Evolutionary conservation across 2,797 vertebrate species (phyloP).

Genomic region (Nothura maculosa): DNA sequence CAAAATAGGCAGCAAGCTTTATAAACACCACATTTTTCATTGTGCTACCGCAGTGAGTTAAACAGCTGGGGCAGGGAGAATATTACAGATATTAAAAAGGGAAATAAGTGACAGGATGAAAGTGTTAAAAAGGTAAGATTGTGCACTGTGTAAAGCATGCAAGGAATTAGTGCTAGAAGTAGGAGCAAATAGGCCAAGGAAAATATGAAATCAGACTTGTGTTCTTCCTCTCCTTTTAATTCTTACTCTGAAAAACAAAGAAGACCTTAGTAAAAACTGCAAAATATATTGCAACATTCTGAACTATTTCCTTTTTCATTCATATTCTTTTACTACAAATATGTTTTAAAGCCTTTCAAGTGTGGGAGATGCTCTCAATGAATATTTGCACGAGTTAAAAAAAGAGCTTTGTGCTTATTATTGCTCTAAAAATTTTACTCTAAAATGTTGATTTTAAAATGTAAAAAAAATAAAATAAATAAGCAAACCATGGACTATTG

Average conservation of each 20-base stretch:
- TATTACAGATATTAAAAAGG: not conserved
- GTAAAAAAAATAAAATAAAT: no score
- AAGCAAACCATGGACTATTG: no score
- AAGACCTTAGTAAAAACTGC: not conserved
- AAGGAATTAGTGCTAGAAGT: not conserved
- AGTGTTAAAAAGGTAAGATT: not conserved
- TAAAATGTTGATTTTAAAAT: no score
- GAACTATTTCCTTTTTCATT: not conserved
- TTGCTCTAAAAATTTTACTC: no score
- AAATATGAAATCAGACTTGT: not conserved
- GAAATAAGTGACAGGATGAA: not conserved
- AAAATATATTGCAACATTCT: not conserved
- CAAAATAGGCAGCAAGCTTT: not conserved
- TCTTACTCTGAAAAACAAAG: not conserved
- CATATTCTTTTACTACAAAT: not conserved
- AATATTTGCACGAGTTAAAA: no score
- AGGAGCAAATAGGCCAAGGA: not conserved
- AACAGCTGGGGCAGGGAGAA: not conserved
- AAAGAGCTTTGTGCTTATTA: no score
- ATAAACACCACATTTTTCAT: not conserved
- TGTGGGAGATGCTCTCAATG: no score
- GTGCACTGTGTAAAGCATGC: not conserved
- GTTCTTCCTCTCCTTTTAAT: not conserved
- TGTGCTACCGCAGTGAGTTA: not conserved
- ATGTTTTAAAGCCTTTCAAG: not conserved